These are phyloP conservation scores for Silvanus unidentatus DNA, from an alignment of 2,888 invertebrate species.

Conservation along the genomic window DNA sequence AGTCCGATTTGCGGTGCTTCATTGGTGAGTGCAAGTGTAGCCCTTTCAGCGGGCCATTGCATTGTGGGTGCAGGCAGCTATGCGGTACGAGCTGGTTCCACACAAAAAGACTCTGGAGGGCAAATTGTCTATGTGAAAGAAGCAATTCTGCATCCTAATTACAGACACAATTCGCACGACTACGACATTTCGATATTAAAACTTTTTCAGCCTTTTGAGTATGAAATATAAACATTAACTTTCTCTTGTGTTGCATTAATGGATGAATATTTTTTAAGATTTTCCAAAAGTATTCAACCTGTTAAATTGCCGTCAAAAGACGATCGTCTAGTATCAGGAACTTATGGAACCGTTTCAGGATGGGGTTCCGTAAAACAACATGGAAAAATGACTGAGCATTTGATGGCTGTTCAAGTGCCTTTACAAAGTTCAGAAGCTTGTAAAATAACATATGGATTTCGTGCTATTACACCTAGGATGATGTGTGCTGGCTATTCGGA, in stretches of 20 bases:
- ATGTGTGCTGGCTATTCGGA: constrained; percentile 26
- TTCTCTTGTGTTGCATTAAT: constrained; percentile 9
- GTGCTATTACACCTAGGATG: constrained; percentile 14
- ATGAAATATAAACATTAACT: constrained; percentile 7
- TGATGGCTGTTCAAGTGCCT: constrained; percentile 19
- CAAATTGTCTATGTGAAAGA: constrained; percentile 13
- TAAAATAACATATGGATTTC: constrained; percentile 12
- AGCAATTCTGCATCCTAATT: constrained; percentile 23
- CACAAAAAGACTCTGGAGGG: constrained; percentile 17
- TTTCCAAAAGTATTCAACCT: constrained; percentile 19
- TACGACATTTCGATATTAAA: constrained; percentile 25
- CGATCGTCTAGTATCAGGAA: constrained; percentile 8
- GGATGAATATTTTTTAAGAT: constrained; percentile 16
- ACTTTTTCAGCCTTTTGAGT: constrained; percentile 18
- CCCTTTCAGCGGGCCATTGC: constrained; percentile 26
- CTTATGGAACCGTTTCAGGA: constrained; percentile 20
- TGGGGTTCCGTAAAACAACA: constrained; percentile 15
- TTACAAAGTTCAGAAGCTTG: constrained; percentile 14
- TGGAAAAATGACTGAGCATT: not conserved
- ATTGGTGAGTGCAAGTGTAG: constrained; percentile 16
- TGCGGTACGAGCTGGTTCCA: constrained; percentile 22
- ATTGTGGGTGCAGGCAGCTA: constrained; percentile 16
- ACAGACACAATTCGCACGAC: constrained; percentile 11
- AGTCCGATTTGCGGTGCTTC: constrained; percentile 23
- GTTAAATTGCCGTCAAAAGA: constrained; percentile 16